phyloP scores from a whole-genome alignment of 2,888 invertebrate genomes.

The Biston stratarius region DNA sequence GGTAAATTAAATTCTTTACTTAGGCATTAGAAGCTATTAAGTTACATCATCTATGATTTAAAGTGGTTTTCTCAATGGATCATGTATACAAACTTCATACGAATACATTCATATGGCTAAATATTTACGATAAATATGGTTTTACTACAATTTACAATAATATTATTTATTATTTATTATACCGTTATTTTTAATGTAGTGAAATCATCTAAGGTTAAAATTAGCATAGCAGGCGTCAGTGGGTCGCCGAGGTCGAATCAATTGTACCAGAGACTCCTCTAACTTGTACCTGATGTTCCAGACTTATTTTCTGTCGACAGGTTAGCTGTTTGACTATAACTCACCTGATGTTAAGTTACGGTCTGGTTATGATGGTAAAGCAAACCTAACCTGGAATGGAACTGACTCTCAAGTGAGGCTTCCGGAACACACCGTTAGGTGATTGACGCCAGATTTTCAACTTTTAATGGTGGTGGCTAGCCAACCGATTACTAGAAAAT shows the following conservation, averaged over 20 bases:
- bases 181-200: slow-evolving; percentile 17
- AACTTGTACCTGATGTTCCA: not conserved
- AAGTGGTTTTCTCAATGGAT: slow-evolving; percentile 8
- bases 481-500: too few species aligned
- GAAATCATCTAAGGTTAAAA: not conserved
- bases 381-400: too few species aligned
- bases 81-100: not conserved
- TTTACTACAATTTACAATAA: slow-evolving; percentile 4
- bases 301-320: not conserved
- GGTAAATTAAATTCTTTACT: not conserved
- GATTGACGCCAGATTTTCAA: too few species aligned
- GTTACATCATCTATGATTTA: slow-evolving; percentile 2
- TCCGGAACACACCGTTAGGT: too few species aligned
- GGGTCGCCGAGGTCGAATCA: slow-evolving; percentile 15
- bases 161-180: too few species aligned
- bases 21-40: not conserved
- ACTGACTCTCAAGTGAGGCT: too few species aligned
- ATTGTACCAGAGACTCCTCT: not conserved
- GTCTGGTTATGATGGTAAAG: too few species aligned
- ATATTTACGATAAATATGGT: slow-evolving; percentile 5
- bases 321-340: too few species aligned
- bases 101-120: not conserved
- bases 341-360: too few species aligned
- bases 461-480: too few species aligned
- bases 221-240: slow-evolving; percentile 10